A percentile compares a stretch with the other conserved stretches of the same genome.
Conservation (phyloP, 2,113 vertebrate genomes). For the Alligator sinensis region DNA sequence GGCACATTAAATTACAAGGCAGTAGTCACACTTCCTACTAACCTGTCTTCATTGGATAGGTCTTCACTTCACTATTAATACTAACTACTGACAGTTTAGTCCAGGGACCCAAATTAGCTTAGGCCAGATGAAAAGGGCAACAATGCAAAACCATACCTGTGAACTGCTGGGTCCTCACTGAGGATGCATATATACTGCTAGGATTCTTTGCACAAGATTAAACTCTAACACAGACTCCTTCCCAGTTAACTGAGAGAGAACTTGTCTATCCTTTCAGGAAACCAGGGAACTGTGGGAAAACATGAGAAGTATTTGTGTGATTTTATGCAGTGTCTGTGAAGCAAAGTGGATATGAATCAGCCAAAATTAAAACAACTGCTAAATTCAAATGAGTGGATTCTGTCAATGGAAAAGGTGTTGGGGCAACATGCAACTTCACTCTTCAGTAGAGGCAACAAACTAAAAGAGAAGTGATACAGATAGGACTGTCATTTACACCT, state of each 20-base stretch:
- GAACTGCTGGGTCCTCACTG: neutral
- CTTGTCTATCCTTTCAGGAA: neutral
- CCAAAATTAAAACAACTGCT: neutral
- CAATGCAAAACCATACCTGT: neutral
- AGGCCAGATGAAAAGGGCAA: neutral
- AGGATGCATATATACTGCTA: neutral
- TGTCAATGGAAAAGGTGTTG: neutral
- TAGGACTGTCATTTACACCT: neutral
- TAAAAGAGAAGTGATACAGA: neutral
- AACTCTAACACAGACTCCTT: neutral
- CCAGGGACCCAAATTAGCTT: accelerated
- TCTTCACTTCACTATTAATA: neutral
- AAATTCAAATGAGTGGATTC: neutral
- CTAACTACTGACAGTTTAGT: neutral
- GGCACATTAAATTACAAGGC: neutral
- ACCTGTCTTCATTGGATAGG: neutral
- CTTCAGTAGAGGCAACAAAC: too few species aligned
- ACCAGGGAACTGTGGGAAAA: neutral
- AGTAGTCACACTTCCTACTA: neutral
- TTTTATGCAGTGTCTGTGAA: neutral
- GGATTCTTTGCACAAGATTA: neutral
- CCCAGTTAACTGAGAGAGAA: neutral
- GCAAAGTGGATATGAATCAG: neutral
- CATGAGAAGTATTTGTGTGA: neutral
- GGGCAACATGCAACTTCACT: neutral